Evolutionary conservation across 2,888 invertebrate species (phyloP).

Genomic region (Nomada ferruginata): DNA sequence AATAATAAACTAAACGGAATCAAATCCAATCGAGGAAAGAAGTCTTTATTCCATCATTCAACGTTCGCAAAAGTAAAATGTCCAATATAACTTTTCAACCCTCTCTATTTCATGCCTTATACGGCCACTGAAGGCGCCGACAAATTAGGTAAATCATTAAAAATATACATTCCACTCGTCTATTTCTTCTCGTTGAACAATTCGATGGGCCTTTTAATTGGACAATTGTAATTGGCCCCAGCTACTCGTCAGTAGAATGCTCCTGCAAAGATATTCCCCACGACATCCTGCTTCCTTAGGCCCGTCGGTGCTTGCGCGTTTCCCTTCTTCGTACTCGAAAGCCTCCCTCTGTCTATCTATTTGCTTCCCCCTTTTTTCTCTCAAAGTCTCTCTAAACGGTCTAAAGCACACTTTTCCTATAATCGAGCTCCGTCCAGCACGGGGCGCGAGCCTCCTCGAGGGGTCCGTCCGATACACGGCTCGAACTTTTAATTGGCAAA

Average conservation of each 20-base stretch:
- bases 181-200: slow-evolving; percentile 39
- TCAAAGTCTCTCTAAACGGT: slow-evolving; percentile 49
- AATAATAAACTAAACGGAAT: slow-evolving; percentile 10
- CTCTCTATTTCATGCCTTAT: too few species aligned
- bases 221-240: slow-evolving; percentile 73
- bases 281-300: slow-evolving; percentile 52
- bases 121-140: too few species aligned
- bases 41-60: too few species aligned
- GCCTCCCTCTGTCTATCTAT: slow-evolving; percentile 1
- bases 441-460: slow-evolving; percentile 48
- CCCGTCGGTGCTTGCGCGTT: slow-evolving; percentile 50
- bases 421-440: slow-evolving; percentile 56
- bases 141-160: too few species aligned
- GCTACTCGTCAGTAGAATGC: slow-evolving; percentile 52
- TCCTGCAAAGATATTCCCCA: slow-evolving; percentile 54
- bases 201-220: slow-evolving; percentile 68
- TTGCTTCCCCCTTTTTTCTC: slow-evolving; percentile 12
- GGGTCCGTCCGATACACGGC: slow-evolving; percentile 51
- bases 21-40: too few species aligned
- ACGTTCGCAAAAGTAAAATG: too few species aligned
- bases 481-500: slow-evolving; percentile 74
- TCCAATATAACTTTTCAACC: too few species aligned
- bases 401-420: slow-evolving; percentile 59
- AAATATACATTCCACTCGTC: slow-evolving; percentile 22
- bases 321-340: slow-evolving; percentile 30